phyloP scores from a whole-genome alignment of 2,113 vertebrate species.

The Pachypanchax playfairii region DNA sequence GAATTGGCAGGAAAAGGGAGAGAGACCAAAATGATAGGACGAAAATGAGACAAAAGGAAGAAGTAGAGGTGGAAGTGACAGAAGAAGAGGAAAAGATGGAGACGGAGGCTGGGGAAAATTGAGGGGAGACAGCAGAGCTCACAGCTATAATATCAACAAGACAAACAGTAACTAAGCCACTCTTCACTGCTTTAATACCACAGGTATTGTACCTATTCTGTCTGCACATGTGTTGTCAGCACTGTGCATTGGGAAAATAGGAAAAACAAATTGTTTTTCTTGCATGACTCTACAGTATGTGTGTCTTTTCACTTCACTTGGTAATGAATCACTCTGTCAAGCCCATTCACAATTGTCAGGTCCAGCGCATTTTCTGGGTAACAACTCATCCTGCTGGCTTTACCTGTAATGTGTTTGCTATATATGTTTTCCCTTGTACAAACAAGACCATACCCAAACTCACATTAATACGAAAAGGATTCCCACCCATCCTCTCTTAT shows the following conservation, averaged over 20 bases:
- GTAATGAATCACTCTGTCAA: constrained; percentile 65
- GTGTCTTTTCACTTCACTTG: constrained; percentile 40
- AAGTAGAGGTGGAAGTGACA: constrained; percentile 47
- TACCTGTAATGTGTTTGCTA: constrained; percentile 25
- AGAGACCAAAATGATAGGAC: constrained; percentile 37
- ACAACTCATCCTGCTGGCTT: constrained; percentile 16
- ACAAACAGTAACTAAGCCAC: constrained; percentile 57
- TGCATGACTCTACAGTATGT: constrained; percentile 23
- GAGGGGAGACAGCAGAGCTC: constrained; percentile 42
- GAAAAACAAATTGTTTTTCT: constrained; percentile 50
- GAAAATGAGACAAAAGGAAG: constrained; percentile 59
- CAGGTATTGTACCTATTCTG: constrained; percentile 62
- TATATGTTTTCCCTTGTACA: neutral
- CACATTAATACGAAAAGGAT: neutral
- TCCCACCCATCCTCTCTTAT: neutral
- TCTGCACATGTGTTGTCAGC: constrained; percentile 60
- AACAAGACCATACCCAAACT: neutral
- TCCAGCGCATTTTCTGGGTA: constrained; percentile 25
- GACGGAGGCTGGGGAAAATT: constrained; percentile 37
- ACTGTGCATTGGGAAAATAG: constrained; percentile 31
- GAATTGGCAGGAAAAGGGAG: constrained; percentile 54
- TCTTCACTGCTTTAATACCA: constrained; percentile 45
- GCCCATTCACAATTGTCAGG: constrained; percentile 48
- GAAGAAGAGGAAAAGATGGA: constrained; percentile 37
- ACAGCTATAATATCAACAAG: constrained; percentile 45